phyloP scores from a whole-genome alignment of 2,888 invertebrate species.

The Marasmarcha lunaedactyla region DNA sequence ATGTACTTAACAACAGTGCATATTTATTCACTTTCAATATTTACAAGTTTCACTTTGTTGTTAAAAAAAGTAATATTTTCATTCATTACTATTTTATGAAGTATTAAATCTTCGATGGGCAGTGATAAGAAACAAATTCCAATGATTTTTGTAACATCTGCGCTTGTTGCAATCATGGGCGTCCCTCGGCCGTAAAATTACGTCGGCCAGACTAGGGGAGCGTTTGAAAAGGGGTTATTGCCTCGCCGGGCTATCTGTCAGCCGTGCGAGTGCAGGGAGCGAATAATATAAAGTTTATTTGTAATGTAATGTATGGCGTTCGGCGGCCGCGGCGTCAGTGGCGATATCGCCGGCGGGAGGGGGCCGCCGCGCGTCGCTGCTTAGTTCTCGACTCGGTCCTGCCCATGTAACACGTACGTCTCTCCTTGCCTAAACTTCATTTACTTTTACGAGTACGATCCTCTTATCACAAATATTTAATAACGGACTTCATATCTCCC shows the following conservation, averaged over 20 bases:
- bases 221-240: conserved; percentile 63
- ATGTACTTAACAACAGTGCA: no score
- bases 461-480: no score
- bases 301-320: conserved; percentile 26
- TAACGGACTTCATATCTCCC: no score
- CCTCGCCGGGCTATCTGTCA: conserved; percentile 47
- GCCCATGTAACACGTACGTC: conserved; percentile 28
- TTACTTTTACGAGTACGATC: no score
- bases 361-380: conserved; percentile 28
- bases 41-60: no score
- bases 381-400: conserved; percentile 45
- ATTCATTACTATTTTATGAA: no score
- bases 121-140: no score
- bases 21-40: no score
- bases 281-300: conserved; percentile 61
- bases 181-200: conserved; percentile 59
- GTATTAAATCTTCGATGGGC: no score
- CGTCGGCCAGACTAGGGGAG: conserved; percentile 55
- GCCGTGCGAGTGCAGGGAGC: conserved; percentile 50
- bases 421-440: conserved; percentile 20
- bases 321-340: conserved; percentile 45
- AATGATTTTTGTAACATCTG: no score
- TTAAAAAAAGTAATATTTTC: no score
- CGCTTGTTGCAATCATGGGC: conserved; percentile 34
- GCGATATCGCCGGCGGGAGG: conserved; percentile 58